These are phyloP conservation scores for Stenotaenia linearis DNA, from an alignment of 2,888 invertebrate genomes.

Conservation along the genomic window DNA sequence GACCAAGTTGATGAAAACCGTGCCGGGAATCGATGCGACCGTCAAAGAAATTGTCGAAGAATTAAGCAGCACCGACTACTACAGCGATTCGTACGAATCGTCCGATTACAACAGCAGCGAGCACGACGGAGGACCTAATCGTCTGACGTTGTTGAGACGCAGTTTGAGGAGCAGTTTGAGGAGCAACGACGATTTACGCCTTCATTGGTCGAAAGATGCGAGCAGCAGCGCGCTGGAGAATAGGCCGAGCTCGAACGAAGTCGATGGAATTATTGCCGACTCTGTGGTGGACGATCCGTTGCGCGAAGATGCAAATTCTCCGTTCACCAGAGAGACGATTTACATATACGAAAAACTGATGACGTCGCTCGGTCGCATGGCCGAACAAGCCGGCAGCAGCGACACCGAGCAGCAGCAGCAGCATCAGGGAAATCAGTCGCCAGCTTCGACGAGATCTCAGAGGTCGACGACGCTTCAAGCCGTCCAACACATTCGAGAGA, in stretches of 20 bases:
- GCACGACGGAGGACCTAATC: conserved; percentile 52
- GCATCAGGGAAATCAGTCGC: background rate
- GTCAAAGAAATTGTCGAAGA: conserved; percentile 88
- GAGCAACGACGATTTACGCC: conserved; percentile 14
- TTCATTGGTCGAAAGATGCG: background rate
- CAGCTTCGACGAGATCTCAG: conserved; percentile 55
- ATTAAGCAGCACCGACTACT: conserved; percentile 83
- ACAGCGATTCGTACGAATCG: conserved; percentile 89
- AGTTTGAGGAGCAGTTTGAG: conserved; percentile 28
- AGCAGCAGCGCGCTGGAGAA: background rate
- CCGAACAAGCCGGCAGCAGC: conserved; percentile 44
- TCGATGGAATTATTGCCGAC: background rate
- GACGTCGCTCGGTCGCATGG: conserved; percentile 64
- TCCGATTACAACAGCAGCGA: conserved; percentile 88
- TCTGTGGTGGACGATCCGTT: conserved; percentile 10
- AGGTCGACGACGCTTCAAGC: conserved; percentile 76
- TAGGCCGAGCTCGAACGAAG: background rate
- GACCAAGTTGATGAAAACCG: conserved; percentile 85
- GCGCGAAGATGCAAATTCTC: conserved; percentile 38
- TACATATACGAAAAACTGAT: conserved; percentile 82
- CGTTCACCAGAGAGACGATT: conserved; percentile 64
- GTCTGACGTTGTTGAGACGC: background rate
- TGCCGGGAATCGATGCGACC: conserved; percentile 83
- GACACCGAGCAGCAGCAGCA: too few relatives aligned
- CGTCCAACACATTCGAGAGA: conserved; percentile 83